Evolutionary conservation across 2,888 invertebrate genomes (phyloP).

Genomic region (Himalopsyche tibetana): DNA sequence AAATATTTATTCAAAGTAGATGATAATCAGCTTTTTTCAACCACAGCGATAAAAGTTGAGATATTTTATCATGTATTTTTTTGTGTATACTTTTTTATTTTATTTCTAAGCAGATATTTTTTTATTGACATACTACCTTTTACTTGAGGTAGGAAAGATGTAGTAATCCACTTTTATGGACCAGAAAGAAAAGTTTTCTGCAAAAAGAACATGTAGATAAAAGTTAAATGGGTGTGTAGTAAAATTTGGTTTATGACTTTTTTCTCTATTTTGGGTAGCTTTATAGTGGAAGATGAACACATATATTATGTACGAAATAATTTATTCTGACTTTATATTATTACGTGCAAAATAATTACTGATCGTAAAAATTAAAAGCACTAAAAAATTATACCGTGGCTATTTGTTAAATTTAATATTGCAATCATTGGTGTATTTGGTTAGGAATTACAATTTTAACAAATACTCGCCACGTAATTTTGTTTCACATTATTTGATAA

Average conservation of each 20-base stretch:
- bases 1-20: too few relatives aligned
- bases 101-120: neutral
- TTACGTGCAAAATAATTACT: too few relatives aligned
- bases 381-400: too few relatives aligned
- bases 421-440: too few relatives aligned
- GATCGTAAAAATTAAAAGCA: too few relatives aligned
- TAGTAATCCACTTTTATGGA: conserved; percentile 40
- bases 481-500: too few relatives aligned
- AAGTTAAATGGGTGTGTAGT: conserved; percentile 37
- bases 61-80: conserved; percentile 15
- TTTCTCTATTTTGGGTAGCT: conserved; percentile 29
- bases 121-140: conserved; percentile 40
- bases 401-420: too few relatives aligned
- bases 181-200: conserved; percentile 35
- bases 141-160: conserved; percentile 27
- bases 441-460: too few relatives aligned
- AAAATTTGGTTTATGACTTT: conserved; percentile 42
- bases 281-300: neutral
- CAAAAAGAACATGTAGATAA: conserved; percentile 19
- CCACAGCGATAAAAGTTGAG: conserved; percentile 7
- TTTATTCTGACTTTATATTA: too few relatives aligned
- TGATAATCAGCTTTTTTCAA: neutral
- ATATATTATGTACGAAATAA: neutral
- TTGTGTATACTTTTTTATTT: conserved; percentile 24
- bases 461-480: too few relatives aligned